Conservation (phyloP, 2,888 invertebrate species). For the Perithous albicinctus region DNA sequence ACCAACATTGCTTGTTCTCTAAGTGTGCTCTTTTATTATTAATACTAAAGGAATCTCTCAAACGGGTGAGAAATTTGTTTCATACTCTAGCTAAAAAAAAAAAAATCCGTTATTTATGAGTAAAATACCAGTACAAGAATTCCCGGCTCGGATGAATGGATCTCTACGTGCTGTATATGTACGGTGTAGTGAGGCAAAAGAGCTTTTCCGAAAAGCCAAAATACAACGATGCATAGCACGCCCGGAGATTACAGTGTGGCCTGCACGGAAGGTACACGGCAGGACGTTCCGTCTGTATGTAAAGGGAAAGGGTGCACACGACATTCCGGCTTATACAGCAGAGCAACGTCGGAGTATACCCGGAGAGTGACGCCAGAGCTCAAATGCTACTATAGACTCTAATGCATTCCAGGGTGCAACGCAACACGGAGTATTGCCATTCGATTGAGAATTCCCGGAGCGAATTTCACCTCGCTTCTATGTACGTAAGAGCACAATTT, state of each 20-base stretch:
- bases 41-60: neutral
- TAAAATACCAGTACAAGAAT: neutral
- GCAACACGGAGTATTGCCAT: constrained; percentile 41
- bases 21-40: too few species aligned
- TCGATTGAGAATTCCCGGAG: constrained; percentile 58
- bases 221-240: constrained; percentile 6
- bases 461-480: constrained; percentile 60
- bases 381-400: constrained; percentile 57
- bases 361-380: constrained; percentile 34
- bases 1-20: too few species aligned
- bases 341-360: constrained; percentile 24
- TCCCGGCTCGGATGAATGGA: neutral
- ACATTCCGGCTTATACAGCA: constrained; percentile 24
- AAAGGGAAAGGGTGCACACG: constrained; percentile 34
- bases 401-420: constrained; percentile 55
- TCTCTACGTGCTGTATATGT: neutral
- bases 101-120: neutral
- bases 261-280: constrained; percentile 28
- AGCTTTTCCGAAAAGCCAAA: neutral
- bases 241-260: constrained; percentile 7
- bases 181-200: neutral
- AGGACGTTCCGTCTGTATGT: constrained; percentile 9
- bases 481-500: neutral
- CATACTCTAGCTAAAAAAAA: neutral
- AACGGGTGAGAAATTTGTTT: neutral